These are phyloP conservation scores for Xanthia icteritia DNA, from an alignment of 2,888 invertebrate genomes.

Conservation along the genomic window DNA sequence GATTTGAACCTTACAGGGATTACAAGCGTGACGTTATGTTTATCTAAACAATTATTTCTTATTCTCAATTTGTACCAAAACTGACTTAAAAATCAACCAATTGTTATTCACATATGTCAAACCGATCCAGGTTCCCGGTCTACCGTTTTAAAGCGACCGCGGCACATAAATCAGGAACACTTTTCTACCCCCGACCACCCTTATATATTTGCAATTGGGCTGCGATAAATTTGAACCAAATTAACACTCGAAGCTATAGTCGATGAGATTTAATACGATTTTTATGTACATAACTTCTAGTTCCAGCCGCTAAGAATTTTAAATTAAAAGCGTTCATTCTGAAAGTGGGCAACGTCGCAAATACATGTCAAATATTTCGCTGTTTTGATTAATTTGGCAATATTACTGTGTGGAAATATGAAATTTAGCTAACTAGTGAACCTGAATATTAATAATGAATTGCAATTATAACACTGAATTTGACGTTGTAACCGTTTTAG, in stretches of 20 bases:
- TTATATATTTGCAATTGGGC: slow-evolving; percentile 81
- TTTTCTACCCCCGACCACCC: slow-evolving; percentile 73
- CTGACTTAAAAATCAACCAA: neutral
- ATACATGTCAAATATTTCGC: too few species aligned
- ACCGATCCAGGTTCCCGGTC: slow-evolving; percentile 31
- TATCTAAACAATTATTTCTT: too few species aligned
- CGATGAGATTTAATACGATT: slow-evolving; percentile 71
- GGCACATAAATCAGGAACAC: slow-evolving; percentile 77
- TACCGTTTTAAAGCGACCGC: slow-evolving; percentile 67
- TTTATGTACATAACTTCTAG: slow-evolving; percentile 60
- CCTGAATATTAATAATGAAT: too few species aligned
- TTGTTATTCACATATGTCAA: slow-evolving; percentile 20
- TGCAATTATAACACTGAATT: too few species aligned
- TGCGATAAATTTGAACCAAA: slow-evolving; percentile 79
- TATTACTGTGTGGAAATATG: too few species aligned
- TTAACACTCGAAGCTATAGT: slow-evolving; percentile 76
- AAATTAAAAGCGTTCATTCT: slow-evolving; percentile 25
- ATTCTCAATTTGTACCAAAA: neutral
- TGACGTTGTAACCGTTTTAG: too few species aligned
- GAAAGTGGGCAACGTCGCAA: too few species aligned
- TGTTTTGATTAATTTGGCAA: too few species aligned
- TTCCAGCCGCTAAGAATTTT: slow-evolving; percentile 42
- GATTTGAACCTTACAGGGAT: neutral
- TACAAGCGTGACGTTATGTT: neutral
- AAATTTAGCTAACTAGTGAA: too few species aligned